Conservation (phyloP, 2,888 invertebrate species). For the Geophilus truncorum region DNA sequence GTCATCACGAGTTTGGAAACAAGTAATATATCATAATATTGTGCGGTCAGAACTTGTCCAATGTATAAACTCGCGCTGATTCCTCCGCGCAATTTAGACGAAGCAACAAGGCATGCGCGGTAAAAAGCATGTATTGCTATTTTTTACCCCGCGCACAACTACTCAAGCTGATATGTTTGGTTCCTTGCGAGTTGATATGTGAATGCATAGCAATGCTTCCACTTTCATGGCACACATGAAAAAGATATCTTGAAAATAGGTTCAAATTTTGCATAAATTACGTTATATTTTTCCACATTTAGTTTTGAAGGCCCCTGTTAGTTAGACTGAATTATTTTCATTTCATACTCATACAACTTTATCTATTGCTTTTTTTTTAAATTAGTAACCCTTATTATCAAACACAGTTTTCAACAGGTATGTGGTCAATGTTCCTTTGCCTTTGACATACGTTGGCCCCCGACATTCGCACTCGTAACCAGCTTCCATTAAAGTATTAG, state of each 20-base stretch:
- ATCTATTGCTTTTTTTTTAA: not conserved
- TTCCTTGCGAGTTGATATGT: slow-evolving; percentile 10
- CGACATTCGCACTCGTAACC: slow-evolving; percentile 85
- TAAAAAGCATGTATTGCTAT: not conserved
- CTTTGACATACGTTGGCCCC: slow-evolving; percentile 90
- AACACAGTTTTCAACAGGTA: slow-evolving; percentile 85
- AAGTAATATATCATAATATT: not conserved
- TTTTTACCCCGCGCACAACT: not conserved
- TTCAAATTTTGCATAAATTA: not conserved
- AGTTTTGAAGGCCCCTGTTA: not conserved
- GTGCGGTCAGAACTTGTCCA: not conserved
- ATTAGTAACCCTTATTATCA: slow-evolving; percentile 48
- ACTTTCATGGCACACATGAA: not conserved
- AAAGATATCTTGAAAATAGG: not conserved
- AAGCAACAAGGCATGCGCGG: not conserved
- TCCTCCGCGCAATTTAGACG: not conserved
- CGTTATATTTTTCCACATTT: not conserved
- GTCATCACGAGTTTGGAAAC: not conserved
- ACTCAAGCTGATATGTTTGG: slow-evolving; percentile 6
- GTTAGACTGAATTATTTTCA: too few relatives aligned
- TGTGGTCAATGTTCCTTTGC: slow-evolving; percentile 83
- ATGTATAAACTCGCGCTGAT: not conserved
- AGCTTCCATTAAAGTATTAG: slow-evolving; percentile 72
- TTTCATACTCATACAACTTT: too few relatives aligned
- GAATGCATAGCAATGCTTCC: not conserved